phyloP scores from a whole-genome alignment of 2,888 invertebrate genomes.

The Eurytoma adleriae region DNA sequence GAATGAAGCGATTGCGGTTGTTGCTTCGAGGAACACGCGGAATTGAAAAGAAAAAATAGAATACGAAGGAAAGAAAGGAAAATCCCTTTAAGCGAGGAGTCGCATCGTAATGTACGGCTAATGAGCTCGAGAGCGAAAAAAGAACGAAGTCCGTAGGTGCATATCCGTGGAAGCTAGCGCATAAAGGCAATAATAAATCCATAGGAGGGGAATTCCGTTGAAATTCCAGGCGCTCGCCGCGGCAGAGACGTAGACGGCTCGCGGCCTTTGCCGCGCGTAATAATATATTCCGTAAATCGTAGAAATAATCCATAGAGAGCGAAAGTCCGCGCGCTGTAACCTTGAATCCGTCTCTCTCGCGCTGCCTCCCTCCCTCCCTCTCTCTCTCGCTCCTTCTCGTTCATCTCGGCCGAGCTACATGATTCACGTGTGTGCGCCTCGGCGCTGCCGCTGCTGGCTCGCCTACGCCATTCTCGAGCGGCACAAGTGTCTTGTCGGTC shows the following conservation, averaged over 20 bases:
- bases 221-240: constrained; percentile 30
- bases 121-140: constrained; percentile 14
- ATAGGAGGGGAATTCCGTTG: constrained; percentile 37
- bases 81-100: not conserved
- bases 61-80: not conserved
- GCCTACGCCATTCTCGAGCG: constrained; percentile 53
- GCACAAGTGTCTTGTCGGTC: constrained; percentile 41
- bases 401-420: constrained; percentile 4
- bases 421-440: constrained; percentile 45
- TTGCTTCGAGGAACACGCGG: not conserved
- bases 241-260: constrained; percentile 47
- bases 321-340: constrained; percentile 53
- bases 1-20: no score
- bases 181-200: constrained; percentile 20
- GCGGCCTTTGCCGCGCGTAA: constrained; percentile 44
- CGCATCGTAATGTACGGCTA: not conserved
- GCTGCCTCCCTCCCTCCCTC: constrained; percentile 38
- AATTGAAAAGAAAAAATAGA: not conserved
- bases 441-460: constrained; percentile 20
- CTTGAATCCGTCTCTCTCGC: constrained; percentile 53
- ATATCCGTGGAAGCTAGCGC: constrained; percentile 5
- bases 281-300: constrained; percentile 59
- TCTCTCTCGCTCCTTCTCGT: not conserved
- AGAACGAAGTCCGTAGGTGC: constrained; percentile 22
- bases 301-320: constrained; percentile 59